Conservation (phyloP, 2,888 invertebrate species). For the Latrodectus elegans region DNA sequence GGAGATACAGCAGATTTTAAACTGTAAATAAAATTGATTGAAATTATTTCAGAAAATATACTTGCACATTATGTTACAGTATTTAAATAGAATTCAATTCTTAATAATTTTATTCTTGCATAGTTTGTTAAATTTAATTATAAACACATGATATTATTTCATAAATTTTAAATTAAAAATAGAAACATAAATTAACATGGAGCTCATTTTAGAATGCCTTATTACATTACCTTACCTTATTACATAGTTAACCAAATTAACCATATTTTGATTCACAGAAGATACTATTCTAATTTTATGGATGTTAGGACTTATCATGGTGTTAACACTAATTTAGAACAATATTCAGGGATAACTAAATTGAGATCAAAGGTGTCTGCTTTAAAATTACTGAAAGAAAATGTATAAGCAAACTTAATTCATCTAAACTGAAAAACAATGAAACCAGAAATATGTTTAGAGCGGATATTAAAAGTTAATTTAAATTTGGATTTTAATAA, state of each 20-base stretch:
- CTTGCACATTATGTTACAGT: no score
- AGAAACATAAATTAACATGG: conserved; percentile 1
- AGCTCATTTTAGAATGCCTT: not conserved
- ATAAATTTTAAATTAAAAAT: no score
- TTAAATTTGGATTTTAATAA: not conserved
- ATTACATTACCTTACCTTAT: not conserved
- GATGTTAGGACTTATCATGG: not conserved
- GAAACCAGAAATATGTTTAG: not conserved
- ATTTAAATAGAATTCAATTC: no score
- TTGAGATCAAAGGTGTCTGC: not conserved
- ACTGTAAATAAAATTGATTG: conserved; percentile 23
- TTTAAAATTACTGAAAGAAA: not conserved
- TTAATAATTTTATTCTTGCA: no score
- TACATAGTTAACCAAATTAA: not conserved
- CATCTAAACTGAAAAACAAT: not conserved
- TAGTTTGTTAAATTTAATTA: no score
- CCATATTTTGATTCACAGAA: not conserved
- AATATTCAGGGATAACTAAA: not conserved
- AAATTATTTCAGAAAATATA: not conserved
- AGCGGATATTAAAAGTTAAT: not conserved
- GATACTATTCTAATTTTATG: not conserved
- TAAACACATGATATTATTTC: no score
- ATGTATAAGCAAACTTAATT: not conserved
- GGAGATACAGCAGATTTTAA: conserved; percentile 54
- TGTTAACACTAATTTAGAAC: not conserved